Conservation (phyloP, 2,888 invertebrate species). For the Teleogryllus oceanicus region DNA sequence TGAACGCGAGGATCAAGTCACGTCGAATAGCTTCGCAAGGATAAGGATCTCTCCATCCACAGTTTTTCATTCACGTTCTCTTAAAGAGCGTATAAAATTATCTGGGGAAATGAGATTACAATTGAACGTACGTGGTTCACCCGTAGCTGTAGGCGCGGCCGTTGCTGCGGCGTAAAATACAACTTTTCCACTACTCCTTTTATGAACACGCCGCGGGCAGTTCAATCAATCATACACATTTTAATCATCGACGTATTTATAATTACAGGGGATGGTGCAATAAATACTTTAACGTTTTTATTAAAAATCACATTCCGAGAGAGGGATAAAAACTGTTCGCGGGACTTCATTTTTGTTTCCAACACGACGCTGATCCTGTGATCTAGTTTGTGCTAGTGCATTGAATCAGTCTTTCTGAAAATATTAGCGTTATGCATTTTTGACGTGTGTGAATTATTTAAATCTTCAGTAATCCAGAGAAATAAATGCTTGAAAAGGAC, state of each 20-base stretch:
- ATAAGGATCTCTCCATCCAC: background rate
- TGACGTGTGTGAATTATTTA: too few relatives aligned
- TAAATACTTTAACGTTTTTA: background rate
- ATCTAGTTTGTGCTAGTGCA: too few relatives aligned
- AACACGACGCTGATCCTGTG: too few relatives aligned
- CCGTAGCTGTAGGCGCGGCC: background rate
- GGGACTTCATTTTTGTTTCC: too few relatives aligned
- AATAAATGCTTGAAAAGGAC: too few relatives aligned
- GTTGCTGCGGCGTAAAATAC: background rate
- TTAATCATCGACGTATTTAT: background rate
- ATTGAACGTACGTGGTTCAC: background rate
- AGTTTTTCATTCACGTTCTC: conserved; percentile 3
- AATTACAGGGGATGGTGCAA: background rate
- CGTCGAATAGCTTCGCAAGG: background rate
- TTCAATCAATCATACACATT: background rate
- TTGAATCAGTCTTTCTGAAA: too few relatives aligned
- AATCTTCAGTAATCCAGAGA: too few relatives aligned
- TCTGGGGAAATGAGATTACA: conserved; percentile 5
- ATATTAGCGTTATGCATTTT: too few relatives aligned
- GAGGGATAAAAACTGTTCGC: too few relatives aligned
- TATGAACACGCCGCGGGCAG: background rate
- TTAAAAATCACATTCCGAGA: background rate
- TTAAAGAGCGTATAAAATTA: conserved; percentile 4
- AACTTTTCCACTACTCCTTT: background rate
- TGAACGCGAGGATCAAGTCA: background rate